phyloP scores from a whole-genome alignment of 2,797 vertebrate genomes.

The Enteromius radiatus region DNA sequence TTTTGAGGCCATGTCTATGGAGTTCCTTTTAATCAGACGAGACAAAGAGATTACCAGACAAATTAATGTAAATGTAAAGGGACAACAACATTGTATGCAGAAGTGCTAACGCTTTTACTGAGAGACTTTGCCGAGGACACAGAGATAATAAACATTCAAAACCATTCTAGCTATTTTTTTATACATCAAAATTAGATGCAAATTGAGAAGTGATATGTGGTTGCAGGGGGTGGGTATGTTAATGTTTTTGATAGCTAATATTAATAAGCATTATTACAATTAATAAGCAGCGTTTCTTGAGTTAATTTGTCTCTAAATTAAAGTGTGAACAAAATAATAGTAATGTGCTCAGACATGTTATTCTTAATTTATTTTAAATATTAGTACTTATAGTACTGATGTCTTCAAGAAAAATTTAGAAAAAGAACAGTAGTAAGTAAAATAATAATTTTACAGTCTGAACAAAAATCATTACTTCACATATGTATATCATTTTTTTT shows the following conservation, averaged over 20 bases:
- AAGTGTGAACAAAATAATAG: background rate
- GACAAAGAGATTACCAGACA: slow-evolving; percentile 21
- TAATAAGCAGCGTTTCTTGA: background rate
- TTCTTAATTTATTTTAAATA: background rate
- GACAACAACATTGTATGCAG: background rate
- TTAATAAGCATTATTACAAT: background rate
- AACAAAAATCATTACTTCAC: background rate
- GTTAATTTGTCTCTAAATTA: background rate
- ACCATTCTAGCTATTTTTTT: background rate
- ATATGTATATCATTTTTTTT: background rate
- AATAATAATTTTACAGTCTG: background rate
- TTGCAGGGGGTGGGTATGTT: background rate
- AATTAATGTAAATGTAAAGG: background rate
- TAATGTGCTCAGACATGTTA: background rate
- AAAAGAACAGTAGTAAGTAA: background rate
- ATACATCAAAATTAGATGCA: background rate
- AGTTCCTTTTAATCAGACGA: background rate
- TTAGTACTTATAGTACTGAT: background rate
- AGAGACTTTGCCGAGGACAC: background rate
- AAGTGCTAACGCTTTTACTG: background rate
- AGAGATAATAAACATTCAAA: background rate
- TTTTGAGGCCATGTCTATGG: background rate
- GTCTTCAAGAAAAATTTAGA: background rate
- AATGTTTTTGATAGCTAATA: background rate
- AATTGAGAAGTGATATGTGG: background rate